Evolutionary conservation across 1,140 invertebrate species (phyloP).

Genomic region (Aethina tumida): DNA sequence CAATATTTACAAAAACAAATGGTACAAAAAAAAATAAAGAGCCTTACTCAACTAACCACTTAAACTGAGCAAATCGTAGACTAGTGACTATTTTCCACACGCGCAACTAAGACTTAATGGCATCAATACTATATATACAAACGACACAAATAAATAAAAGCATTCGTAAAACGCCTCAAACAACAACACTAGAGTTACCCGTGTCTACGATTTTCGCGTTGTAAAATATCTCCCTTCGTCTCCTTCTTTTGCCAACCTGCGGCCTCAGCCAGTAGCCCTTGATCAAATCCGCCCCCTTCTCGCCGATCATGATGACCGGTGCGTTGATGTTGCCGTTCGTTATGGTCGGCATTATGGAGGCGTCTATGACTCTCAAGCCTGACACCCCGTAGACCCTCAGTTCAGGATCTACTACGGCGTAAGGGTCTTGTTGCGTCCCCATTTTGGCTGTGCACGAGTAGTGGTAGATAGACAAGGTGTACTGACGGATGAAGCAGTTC

Average conservation of each 20-base stretch:
- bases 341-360: constrained; percentile 71
- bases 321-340: constrained; percentile 80
- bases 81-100: too few relatives aligned
- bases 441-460: constrained; percentile 77
- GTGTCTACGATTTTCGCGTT: constrained; percentile 18
- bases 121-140: constrained; percentile 1
- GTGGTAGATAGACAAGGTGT: constrained; percentile 82
- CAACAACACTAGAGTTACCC: constrained; percentile 8
- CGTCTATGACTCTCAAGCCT: constrained; percentile 68
- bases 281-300: constrained; percentile 82
- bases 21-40: too few relatives aligned
- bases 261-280: constrained; percentile 55
- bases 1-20: too few relatives aligned
- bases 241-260: constrained; percentile 32
- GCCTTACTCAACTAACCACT: too few relatives aligned
- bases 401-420: constrained; percentile 73
- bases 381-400: constrained; percentile 65
- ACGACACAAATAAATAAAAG: not conserved
- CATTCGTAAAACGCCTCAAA: not conserved
- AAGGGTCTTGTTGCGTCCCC: constrained; percentile 64
- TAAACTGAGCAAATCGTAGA: too few relatives aligned
- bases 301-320: constrained; percentile 85
- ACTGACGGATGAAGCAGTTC: constrained; percentile 67
- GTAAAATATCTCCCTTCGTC: constrained; percentile 15
- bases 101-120: not conserved